Base-by-base conservation (phyloP, 2,888 invertebrate genomes). In the Rotaria sp. region DNA sequence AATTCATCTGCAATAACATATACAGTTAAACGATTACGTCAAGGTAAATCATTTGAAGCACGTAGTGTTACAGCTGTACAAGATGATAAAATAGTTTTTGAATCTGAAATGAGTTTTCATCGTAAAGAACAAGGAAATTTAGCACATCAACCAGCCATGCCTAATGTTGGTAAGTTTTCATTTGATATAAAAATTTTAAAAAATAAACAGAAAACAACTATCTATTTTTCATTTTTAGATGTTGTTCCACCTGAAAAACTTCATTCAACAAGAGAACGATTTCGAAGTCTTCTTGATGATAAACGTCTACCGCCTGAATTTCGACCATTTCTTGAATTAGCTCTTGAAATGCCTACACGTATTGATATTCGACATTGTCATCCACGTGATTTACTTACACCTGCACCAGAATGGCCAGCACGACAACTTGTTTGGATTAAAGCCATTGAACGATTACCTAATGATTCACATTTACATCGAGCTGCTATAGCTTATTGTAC, bases 381-480 rank as follows among this genome's bases (percentile, higher is more conserved):
- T 35, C 67, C 67, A 67, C 67, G 67, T 8, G 67, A 67, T 67
- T 35, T 67, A 35, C 67, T 67, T 35, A 35, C 18, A 67, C 67
- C 67, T 2, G 13, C 13, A 67, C 67, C 67, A 15, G 35, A 35
- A 21, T 67, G 67, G 67, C 67, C 67, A 67, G 67, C 67, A 35
- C 67, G 67, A 67, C 67, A 67, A 30, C 67, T 67, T 35, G 35
- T 67, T 67, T 67, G 67, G 67, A 67, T 67, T 2, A 67, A 67
- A 67, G 35, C 67, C 2, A 26, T 67, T 21, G 67, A 67, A 35
- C 15, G 35, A 5, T 35, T 67, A 35, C 67, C 67, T 18, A 18
- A 67, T 67, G 67, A 67, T 30, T 67, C 67, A 18, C 35, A 67
- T 67, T 67, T 67, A 67, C 67, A 67, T 67, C 67, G 67, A 26